Evolutionary conservation across 2,797 vertebrate genomes (phyloP).

Genomic region (Sebastiscus albofasciatus): DNA sequence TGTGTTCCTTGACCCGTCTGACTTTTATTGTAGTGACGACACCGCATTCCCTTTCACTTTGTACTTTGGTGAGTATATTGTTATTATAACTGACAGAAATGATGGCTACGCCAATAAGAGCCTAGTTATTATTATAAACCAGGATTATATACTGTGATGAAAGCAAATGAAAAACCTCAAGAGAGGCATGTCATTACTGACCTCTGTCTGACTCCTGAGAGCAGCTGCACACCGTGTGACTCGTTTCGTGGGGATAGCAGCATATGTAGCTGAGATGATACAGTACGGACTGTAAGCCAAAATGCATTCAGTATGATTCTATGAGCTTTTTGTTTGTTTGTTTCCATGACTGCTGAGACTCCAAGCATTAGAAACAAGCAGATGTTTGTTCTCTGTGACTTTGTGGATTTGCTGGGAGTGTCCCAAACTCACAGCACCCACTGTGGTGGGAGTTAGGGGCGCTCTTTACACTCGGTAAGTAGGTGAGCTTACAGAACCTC

Average conservation of each 20-base stretch:
- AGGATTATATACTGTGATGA: not conserved
- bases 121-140: not conserved
- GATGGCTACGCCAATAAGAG: not conserved
- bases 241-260: not conserved
- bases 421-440: not conserved
- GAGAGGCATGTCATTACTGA: not conserved
- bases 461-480: accelerated
- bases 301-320: not conserved
- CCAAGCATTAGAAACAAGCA: not conserved
- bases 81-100: not conserved
- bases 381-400: not conserved
- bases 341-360: not conserved
- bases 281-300: no score
- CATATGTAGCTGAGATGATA: not conserved
- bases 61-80: not conserved
- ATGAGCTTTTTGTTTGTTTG: not conserved
- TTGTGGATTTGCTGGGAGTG: not conserved
- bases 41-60: not conserved
- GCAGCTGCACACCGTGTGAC: not conserved
- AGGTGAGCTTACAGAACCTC: not conserved
- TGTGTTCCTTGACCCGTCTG: not conserved
- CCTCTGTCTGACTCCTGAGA: not conserved
- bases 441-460: not conserved
- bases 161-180: not conserved
- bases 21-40: not conserved